A percentile compares a stretch with the other conserved stretches of the same genome.
Evolutionary conservation across 2,888 invertebrate species (phyloP).

Genomic region (Ophion slaviceki): DNA sequence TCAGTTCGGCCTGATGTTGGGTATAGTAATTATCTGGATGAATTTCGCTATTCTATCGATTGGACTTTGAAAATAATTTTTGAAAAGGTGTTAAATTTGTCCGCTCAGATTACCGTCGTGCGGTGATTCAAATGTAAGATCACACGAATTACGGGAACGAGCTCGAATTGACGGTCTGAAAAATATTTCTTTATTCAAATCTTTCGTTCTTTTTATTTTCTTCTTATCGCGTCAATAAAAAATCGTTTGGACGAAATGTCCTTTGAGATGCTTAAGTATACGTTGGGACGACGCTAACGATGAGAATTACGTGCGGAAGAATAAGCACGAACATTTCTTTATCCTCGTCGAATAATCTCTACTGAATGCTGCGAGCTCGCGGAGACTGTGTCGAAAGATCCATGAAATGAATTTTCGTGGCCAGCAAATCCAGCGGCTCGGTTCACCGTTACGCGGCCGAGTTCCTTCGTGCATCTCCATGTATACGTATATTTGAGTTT

Average conservation of each 20-base stretch:
- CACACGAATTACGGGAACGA: not conserved
- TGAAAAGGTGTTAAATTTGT: not conserved
- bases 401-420: conserved; percentile 71
- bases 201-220: not conserved
- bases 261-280: conserved; percentile 33
- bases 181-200: conserved; percentile 5
- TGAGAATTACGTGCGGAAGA: conserved; percentile 21
- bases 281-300: conserved; percentile 2
- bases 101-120: not conserved
- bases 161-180: not conserved
- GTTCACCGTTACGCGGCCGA: conserved; percentile 76
- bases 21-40: no score
- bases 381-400: conserved; percentile 55
- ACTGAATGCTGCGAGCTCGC: conserved; percentile 10
- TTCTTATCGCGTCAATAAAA: not conserved
- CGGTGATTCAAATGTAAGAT: not conserved
- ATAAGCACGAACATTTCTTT: conserved; percentile 7
- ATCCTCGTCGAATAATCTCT: conserved; percentile 33
- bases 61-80: no score
- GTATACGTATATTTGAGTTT: not conserved
- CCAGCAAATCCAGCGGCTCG: conserved; percentile 59
- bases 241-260: conserved; percentile 18
- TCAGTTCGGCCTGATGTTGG: no score
- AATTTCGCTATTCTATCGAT: no score
- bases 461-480: conserved; percentile 64